These are phyloP conservation scores for Glyptemys insculpta DNA, from an alignment of 2,797 vertebrate species.

Conservation along the genomic window DNA sequence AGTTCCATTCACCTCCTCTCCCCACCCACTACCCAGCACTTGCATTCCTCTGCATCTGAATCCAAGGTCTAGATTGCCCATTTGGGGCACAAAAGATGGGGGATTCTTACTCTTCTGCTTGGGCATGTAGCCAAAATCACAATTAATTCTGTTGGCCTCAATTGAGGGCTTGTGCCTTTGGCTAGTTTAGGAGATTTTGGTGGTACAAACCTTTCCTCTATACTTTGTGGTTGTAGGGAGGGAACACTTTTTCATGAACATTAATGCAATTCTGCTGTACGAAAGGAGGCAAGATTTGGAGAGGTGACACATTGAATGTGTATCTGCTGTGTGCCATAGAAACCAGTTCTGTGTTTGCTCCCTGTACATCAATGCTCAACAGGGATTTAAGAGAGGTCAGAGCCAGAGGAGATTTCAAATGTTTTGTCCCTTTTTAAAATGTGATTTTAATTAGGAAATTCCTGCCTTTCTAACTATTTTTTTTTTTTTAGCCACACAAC, in stretches of 20 bases:
- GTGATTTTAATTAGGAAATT: background rate
- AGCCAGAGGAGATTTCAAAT: background rate
- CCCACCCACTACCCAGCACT: fast-evolving
- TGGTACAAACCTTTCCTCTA: background rate
- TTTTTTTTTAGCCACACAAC: background rate
- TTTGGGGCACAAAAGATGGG: too few species aligned
- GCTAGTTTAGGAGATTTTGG: background rate
- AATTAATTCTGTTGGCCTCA: background rate
- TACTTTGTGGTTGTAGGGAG: background rate
- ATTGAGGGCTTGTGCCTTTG: background rate
- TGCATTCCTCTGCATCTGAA: fast-evolving
- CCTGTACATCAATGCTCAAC: background rate
- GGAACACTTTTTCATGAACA: background rate
- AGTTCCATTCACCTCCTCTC: background rate
- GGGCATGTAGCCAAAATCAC: background rate
- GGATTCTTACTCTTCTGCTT: background rate
- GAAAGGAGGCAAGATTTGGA: background rate
- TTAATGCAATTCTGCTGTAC: background rate
- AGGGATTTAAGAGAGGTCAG: background rate
- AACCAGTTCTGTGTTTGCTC: background rate
- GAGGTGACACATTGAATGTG: background rate
- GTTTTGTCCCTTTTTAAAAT: background rate
- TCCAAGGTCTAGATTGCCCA: background rate
- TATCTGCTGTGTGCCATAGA: background rate
- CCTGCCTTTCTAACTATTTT: background rate